A percentile compares a stretch with the other conserved stretches of the same genome.
These are phyloP conservation scores for Pionites leucogaster DNA, from an alignment of 2,113 vertebrate species.

Conservation along the genomic window DNA sequence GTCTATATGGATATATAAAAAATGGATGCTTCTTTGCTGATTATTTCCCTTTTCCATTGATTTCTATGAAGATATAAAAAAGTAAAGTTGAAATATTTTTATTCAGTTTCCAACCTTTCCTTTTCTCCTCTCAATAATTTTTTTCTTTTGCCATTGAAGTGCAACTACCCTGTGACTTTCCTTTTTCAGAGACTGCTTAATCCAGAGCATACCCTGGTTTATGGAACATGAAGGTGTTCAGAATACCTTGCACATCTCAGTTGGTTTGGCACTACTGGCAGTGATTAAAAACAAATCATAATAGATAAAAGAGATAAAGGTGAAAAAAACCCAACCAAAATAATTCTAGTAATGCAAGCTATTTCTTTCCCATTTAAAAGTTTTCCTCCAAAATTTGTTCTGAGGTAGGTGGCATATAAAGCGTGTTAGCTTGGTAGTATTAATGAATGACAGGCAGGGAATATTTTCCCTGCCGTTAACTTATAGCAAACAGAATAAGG, in stretches of 20 bases:
- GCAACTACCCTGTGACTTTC: neutral
- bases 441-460: neutral
- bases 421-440: neutral
- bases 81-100: neutral
- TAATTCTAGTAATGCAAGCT: neutral
- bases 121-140: neutral
- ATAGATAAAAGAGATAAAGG: neutral
- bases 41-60: neutral
- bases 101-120: neutral
- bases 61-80: neutral
- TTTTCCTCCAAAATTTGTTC: neutral
- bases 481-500: neutral
- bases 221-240: neutral
- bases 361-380: neutral
- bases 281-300: neutral
- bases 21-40: neutral
- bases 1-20: neutral
- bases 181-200: neutral
- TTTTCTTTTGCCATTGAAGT: neutral
- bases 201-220: neutral
- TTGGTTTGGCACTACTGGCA: neutral
- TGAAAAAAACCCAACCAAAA: fast-evolving
- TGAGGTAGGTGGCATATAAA: neutral
- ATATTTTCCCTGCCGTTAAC: neutral
- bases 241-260: neutral